Conservation (phyloP, 1,140 invertebrate genomes). For the Pseudomyrmex sp. region DNA sequence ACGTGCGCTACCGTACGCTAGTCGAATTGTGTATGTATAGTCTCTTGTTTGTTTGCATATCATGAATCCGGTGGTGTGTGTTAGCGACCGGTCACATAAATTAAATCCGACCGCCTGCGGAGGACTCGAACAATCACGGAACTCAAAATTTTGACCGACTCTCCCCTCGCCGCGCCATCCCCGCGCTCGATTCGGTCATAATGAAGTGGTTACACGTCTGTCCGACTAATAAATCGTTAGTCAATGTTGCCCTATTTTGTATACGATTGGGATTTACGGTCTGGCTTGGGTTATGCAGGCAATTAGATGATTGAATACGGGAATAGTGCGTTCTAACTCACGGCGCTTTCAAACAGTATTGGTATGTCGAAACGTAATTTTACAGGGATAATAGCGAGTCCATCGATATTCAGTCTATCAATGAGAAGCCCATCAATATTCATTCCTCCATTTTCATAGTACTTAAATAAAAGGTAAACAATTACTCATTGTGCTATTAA, state of each 20-base stretch:
- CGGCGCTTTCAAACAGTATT: slow-evolving; percentile 38
- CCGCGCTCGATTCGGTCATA: slow-evolving; percentile 39
- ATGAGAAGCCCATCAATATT: slow-evolving; percentile 2
- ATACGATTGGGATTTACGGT: slow-evolving; percentile 62
- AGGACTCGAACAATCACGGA: slow-evolving; percentile 35
- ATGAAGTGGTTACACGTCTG: slow-evolving; percentile 67
- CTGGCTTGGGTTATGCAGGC: slow-evolving; percentile 32
- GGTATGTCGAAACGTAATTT: slow-evolving; percentile 42
- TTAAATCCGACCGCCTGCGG: slow-evolving; percentile 46
- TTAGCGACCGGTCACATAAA: slow-evolving; percentile 44
- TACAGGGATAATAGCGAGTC: slow-evolving; percentile 20
- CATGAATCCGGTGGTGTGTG: slow-evolving; percentile 32
- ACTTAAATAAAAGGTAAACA: slow-evolving; percentile 19
- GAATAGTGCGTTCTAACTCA: slow-evolving; percentile 44
- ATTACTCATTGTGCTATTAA: not conserved
- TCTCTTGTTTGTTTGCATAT: slow-evolving; percentile 46
- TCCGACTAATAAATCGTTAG: slow-evolving; percentile 65
- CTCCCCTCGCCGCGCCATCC: not conserved
- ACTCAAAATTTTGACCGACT: slow-evolving; percentile 43
- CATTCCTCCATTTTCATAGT: not conserved
- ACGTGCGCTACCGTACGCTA: not conserved
- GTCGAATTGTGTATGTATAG: slow-evolving; percentile 1
- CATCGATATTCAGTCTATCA: slow-evolving; percentile 7
- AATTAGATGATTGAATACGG: slow-evolving; percentile 63
- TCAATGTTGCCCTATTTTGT: slow-evolving; percentile 66